Percentiles rank a stretch among this genome's conserved stretches.
Conservation (phyloP, 2,888 invertebrate species). For the Mythimna lalbum region DNA sequence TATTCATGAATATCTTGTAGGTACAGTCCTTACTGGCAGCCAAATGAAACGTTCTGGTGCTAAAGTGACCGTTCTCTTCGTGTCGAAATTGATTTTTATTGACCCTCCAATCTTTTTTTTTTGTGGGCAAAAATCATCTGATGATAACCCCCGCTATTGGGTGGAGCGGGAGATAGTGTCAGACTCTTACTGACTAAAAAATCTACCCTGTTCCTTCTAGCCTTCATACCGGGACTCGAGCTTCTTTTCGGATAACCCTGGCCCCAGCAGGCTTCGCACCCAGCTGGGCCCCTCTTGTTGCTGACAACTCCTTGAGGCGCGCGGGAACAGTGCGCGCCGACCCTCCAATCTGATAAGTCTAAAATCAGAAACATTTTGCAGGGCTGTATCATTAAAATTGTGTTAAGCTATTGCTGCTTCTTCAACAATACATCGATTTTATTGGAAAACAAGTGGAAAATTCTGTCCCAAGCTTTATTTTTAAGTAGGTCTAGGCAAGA, state of each 20-base stretch:
- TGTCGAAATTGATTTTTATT: constrained; percentile 12
- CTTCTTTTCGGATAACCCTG: no score
- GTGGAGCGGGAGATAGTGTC: no score
- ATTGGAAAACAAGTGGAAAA: constrained; percentile 22
- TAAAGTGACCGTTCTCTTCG: constrained; percentile 1
- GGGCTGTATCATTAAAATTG: not conserved
- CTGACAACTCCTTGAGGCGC: no score
- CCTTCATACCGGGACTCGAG: no score
- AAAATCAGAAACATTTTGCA: not conserved
- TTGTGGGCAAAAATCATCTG: no score
- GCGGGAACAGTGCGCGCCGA: no score
- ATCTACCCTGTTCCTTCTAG: no score
- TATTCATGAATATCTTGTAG: constrained; percentile 38
- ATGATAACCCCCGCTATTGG: no score
- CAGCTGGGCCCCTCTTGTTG: no score
- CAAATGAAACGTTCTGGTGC: constrained; percentile 8
- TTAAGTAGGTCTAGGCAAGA: constrained; percentile 61
- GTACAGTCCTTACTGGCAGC: constrained; percentile 3
- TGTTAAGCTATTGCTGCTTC: not conserved
- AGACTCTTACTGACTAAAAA: no score
- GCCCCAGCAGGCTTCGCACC: no score
- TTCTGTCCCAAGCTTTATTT: constrained; percentile 39
- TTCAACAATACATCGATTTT: not conserved
- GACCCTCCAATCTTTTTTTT: not conserved
- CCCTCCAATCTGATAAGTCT: not conserved